Evolutionary conservation across 2,888 invertebrate genomes (phyloP).

Genomic region (Macrophya annulata): DNA sequence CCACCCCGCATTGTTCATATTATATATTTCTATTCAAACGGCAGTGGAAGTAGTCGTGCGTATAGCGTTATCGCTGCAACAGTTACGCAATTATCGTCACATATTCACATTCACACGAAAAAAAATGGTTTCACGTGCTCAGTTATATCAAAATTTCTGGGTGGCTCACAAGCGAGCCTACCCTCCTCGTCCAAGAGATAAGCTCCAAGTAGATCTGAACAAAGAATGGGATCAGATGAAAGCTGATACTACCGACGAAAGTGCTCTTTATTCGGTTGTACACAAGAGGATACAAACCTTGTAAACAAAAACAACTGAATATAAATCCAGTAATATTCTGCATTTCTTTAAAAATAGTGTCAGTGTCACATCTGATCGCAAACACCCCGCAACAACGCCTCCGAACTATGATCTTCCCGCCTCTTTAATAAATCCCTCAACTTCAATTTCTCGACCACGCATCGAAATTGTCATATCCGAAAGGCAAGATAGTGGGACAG

Average conservation of each 20-base stretch:
- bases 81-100: neutral
- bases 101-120: neutral
- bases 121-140: conserved; percentile 10
- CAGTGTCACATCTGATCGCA: conserved; percentile 21
- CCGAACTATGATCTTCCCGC: neutral
- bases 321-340: neutral
- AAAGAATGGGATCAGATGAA: conserved; percentile 32
- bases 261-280: conserved; percentile 1
- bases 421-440: conserved; percentile 7
- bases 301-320: conserved; percentile 20
- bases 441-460: conserved; percentile 13
- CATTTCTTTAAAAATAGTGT: neutral
- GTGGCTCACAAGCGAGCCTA: conserved; percentile 14
- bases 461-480: conserved; percentile 17
- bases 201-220: conserved; percentile 28
- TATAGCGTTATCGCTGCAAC: conserved; percentile 24
- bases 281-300: conserved; percentile 1
- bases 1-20: conserved; percentile 29
- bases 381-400: neutral
- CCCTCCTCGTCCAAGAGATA: neutral
- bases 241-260: conserved; percentile 16
- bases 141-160: conserved; percentile 21
- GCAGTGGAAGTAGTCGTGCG: neutral
- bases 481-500: conserved; percentile 12
- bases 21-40: conserved; percentile 8